These are phyloP conservation scores for Coleophora deauratella DNA, from an alignment of 2,888 invertebrate species.

Conservation along the genomic window DNA sequence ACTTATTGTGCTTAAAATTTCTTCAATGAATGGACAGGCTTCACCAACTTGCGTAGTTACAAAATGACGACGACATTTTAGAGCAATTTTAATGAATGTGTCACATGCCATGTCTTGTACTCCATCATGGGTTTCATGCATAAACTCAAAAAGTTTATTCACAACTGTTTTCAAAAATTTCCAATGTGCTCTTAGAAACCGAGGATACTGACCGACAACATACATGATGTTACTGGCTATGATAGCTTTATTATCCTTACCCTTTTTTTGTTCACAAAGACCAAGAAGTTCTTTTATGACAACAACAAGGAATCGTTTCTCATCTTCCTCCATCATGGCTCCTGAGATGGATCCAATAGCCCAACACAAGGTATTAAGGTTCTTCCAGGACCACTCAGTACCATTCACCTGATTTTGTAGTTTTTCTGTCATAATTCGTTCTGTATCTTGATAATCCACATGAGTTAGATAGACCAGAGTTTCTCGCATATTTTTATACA, in stretches of 20 bases:
- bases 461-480: conserved; percentile 98
- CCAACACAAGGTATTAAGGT: conserved; percentile 99
- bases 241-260: conserved; percentile 99
- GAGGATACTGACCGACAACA: conserved; percentile 99
- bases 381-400: conserved; percentile 99
- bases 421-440: conserved; percentile 99
- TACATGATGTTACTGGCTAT: conserved; percentile 99
- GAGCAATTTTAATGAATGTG: conserved; percentile 99
- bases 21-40: conserved; percentile 98
- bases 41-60: conserved; percentile 97
- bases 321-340: conserved; percentile 99
- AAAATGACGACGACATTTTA: conserved; percentile 98
- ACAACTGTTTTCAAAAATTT: conserved; percentile 99
- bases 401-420: conserved; percentile 98
- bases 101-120: conserved; percentile 99
- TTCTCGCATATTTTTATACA: conserved; percentile 99
- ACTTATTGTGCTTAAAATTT: conserved; percentile 96
- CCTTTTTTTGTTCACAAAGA: conserved; percentile 97
- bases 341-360: conserved; percentile 99
- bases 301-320: conserved; percentile 98
- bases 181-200: conserved; percentile 99
- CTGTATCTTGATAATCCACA: conserved; percentile 97
- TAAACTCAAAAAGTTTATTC: conserved; percentile 99
- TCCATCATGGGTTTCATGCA: conserved; percentile 99
- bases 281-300: conserved; percentile 98